Evolutionary conservation across 2,113 vertebrate species (phyloP).

Genomic region (Dipodomys spectabilis): DNA sequence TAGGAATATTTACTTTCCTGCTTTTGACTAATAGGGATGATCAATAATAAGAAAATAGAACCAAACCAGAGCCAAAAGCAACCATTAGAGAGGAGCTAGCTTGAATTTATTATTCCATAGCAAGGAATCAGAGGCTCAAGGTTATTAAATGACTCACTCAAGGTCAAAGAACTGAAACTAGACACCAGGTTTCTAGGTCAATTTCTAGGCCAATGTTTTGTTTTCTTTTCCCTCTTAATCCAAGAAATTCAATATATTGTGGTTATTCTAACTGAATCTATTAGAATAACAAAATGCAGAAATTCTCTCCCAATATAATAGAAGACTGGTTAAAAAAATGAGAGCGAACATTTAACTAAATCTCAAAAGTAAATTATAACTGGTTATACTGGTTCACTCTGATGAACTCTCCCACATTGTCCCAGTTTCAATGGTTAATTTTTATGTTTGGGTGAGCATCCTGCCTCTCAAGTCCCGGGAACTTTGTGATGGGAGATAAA

Average conservation of each 20-base stretch:
- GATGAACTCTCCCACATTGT: neutral
- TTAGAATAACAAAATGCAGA: conserved; percentile 1
- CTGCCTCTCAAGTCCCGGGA: neutral
- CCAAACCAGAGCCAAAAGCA: neutral
- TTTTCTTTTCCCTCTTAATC: conserved; percentile 3
- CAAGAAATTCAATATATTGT: neutral
- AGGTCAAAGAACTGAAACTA: conserved; percentile 26
- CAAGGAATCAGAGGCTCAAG: neutral
- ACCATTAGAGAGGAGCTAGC: neutral
- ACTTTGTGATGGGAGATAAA: neutral
- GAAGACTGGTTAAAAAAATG: neutral
- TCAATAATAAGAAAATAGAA: neutral
- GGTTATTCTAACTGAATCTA: neutral
- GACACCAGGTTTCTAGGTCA: neutral
- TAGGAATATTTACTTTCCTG: neutral
- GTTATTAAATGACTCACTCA: conserved; percentile 8
- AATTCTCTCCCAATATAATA: conserved; percentile 36
- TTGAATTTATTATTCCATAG: neutral
- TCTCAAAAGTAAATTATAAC: neutral
- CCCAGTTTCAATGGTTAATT: neutral
- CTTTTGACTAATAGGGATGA: neutral
- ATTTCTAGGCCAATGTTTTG: neutral
- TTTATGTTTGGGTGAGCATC: neutral
- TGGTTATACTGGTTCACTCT: neutral
- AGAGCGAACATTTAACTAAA: neutral